These are phyloP conservation scores for Operophtera brumata DNA, from an alignment of 2,888 invertebrate genomes.

Conservation along the genomic window DNA sequence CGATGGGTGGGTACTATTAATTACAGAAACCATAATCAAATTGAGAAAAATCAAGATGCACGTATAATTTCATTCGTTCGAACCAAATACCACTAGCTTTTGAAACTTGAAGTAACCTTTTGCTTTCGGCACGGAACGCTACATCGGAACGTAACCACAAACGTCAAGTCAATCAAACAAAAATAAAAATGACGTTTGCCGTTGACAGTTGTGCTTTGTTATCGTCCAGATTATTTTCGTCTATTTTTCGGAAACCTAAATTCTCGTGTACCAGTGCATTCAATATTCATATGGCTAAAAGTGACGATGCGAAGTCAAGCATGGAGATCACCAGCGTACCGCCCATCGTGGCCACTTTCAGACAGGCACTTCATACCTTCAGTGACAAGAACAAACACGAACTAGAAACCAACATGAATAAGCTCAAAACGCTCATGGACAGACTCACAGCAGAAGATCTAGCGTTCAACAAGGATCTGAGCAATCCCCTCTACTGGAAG, in stretches of 20 bases:
- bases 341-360: slow-evolving; percentile 83
- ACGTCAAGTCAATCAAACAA: too few species aligned
- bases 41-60: neutral
- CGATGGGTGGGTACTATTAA: too few species aligned
- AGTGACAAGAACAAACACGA: slow-evolving; percentile 76
- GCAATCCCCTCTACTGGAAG: slow-evolving; percentile 68
- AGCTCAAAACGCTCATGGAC: slow-evolving; percentile 83
- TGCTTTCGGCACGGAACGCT: too few species aligned
- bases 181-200: slow-evolving; percentile 67
- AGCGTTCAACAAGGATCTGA: slow-evolving; percentile 81
- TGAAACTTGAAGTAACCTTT: too few species aligned
- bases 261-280: slow-evolving; percentile 60
- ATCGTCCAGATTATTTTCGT: slow-evolving; percentile 70
- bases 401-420: slow-evolving; percentile 83
- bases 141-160: slow-evolving; percentile 23
- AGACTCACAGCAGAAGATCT: slow-evolving; percentile 85
- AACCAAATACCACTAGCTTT: too few species aligned
- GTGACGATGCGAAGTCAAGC: slow-evolving; percentile 63
- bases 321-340: slow-evolving; percentile 77
- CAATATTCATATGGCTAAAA: slow-evolving; percentile 71
- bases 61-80: too few species aligned
- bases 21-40: too few species aligned
- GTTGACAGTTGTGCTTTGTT: slow-evolving; percentile 73
- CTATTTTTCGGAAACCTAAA: slow-evolving; percentile 59
- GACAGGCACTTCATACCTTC: slow-evolving; percentile 88